Conservation (phyloP, 1,140 invertebrate species). For the Drosophila guanche region DNA sequence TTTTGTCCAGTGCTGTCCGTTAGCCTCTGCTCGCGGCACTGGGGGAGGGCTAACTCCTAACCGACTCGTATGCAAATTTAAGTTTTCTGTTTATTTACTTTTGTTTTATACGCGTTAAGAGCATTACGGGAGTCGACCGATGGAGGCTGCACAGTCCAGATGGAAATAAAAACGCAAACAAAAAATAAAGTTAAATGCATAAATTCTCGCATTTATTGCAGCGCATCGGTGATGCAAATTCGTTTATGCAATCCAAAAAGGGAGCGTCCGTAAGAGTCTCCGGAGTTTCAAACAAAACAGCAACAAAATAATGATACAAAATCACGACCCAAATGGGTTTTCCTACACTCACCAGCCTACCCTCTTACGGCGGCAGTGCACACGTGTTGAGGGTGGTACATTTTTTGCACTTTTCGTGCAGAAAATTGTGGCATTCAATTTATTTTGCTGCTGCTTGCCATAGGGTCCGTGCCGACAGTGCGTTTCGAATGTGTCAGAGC, state of each 20-base stretch:
- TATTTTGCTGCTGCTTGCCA: conserved; percentile 58
- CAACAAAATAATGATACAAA: conserved; percentile 60
- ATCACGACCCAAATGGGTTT: conserved; percentile 48
- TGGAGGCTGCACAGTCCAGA: conserved; percentile 2
- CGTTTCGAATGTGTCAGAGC: conserved; percentile 11
- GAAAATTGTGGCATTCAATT: conserved; percentile 73
- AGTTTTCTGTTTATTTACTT: conserved; percentile 22
- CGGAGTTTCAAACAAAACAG: conserved; percentile 12
- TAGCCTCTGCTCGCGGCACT: no score
- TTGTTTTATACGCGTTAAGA: conserved; percentile 31
- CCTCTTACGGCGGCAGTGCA: not conserved
- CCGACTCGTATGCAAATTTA: conserved; percentile 39
- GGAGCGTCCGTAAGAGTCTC: conserved; percentile 9
- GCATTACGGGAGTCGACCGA: conserved; percentile 20
- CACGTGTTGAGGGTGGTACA: conserved; percentile 35
- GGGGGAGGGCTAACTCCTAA: not conserved
- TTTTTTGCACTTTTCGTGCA: conserved; percentile 52
- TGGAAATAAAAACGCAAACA: conserved; percentile 20
- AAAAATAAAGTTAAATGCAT: conserved; percentile 45
- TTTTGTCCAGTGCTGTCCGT: no score
- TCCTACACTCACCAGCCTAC: not conserved
- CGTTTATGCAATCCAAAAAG: conserved; percentile 36
- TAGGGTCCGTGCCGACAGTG: conserved; percentile 20
- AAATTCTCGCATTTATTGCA: conserved; percentile 64
- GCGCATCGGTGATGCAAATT: conserved; percentile 56